Evolutionary conservation across 2,113 vertebrate genomes (phyloP).

Genomic region (Athene cunicularia): DNA sequence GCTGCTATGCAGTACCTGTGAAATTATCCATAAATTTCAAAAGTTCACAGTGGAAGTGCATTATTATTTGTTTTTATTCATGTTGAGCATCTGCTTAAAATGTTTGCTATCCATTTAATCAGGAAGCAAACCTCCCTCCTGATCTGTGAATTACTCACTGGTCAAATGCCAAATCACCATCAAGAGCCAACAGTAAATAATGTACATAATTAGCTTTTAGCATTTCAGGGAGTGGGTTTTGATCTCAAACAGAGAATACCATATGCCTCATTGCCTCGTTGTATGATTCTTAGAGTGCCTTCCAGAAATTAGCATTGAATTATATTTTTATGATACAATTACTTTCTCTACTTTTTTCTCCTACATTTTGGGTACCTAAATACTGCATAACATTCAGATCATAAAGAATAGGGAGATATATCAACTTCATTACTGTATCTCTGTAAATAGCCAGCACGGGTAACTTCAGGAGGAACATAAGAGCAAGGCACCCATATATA

Average conservation of each 20-base stretch:
- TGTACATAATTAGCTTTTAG: constrained; percentile 19
- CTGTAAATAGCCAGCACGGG: neutral
- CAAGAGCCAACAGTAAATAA: constrained; percentile 26
- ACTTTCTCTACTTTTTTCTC: neutral
- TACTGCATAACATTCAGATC: neutral
- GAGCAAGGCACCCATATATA: neutral
- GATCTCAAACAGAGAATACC: neutral
- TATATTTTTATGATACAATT: neutral
- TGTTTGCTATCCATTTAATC: constrained; percentile 32
- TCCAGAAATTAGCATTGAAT: constrained; percentile 15
- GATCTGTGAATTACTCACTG: constrained; percentile 15
- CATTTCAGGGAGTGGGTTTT: neutral
- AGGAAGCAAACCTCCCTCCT: constrained; percentile 28
- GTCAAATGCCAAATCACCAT: constrained; percentile 40
- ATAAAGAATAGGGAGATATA: neutral
- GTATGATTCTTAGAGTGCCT: neutral
- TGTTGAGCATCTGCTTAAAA: constrained; percentile 13
- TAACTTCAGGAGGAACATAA: neutral
- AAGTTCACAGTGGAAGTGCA: neutral
- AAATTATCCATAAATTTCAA: constrained; percentile 26
- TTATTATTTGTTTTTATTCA: constrained; percentile 2
- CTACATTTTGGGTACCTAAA: neutral
- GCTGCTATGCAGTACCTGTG: neutral
- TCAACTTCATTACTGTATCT: neutral
- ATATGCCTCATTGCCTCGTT: constrained; percentile 9